Evolutionary conservation across 2,113 vertebrate species (phyloP), one percentile per base, ranked within the genome.

Genomic region (Plestiodon gilberti): DNA sequence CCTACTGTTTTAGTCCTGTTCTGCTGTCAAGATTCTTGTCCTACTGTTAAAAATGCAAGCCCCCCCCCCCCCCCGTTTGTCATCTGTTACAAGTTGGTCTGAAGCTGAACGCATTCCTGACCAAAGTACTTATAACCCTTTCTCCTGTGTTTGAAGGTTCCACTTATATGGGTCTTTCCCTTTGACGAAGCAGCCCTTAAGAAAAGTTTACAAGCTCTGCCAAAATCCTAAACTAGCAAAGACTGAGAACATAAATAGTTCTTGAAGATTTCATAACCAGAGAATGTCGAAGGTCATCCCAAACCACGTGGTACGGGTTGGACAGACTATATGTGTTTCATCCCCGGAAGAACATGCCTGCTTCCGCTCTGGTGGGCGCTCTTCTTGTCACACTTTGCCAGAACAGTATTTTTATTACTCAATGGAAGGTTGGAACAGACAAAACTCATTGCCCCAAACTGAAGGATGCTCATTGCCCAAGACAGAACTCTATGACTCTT

Each of bases 251-350:
- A 80, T 81, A 48, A 74, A 73, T 13, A 3, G 25, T 80, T 80
- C 61, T 84, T 74, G 91, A 89, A 91, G 87, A 89, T 88, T 25
- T 2, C 85, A 55, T 65, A 23, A 76, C n/a, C 81, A 1, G 84
- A 86, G 1, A 80, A 97, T 97, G 97, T 96, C 97, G 0, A 96
- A 96, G 79, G 93, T 95, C 64, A 92, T 98, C 59, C 95, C 96
- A 73, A 96, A 62, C 86, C 97, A 97, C 22, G 95, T 97, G 84
- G 20, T 98, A 79, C 96, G 96, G 25, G 96, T 98, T 30, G 97
- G 97, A 15, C 97, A 98, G 88, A 97, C 93, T 0, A 92, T 97
- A 57, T 90, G 95, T 0, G 81, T 97, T 85, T 93, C 96, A 86
- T 84, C 94, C 0, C 93, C 86, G 17, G 93, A 92, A 83, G 92